Conservation (phyloP, 2,888 invertebrate species). For the Trachelus stipa region DNA sequence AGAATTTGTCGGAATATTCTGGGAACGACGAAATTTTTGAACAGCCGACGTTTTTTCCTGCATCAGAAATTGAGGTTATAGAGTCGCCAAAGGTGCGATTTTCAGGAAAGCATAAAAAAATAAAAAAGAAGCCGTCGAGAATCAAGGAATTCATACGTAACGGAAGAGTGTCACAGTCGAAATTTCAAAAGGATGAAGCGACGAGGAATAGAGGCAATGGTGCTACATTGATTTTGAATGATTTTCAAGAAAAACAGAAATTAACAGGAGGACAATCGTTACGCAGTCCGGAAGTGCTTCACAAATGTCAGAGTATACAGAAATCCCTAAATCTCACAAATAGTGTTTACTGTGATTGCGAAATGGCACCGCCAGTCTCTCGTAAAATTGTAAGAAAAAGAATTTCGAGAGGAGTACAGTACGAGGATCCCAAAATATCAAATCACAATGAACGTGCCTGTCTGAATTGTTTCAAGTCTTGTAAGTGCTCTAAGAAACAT, state of each 20-base stretch:
- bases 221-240: not conserved
- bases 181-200: not conserved
- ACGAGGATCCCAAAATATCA: constrained; percentile 6
- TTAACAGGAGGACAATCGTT: not conserved
- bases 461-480: not conserved
- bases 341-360: constrained; percentile 23
- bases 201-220: not conserved
- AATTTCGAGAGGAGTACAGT: constrained; percentile 45
- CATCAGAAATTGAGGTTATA: not conserved
- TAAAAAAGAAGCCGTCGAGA: not conserved
- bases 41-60: not conserved
- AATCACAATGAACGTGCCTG: not conserved
- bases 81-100: not conserved
- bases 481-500: not conserved
- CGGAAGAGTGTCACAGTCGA: not conserved
- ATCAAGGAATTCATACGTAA: not conserved
- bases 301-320: not conserved
- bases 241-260: not conserved
- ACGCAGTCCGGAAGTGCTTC: not conserved
- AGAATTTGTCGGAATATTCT: not conserved
- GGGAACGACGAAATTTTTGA: not conserved
- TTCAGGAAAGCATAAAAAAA: not conserved
- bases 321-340: not conserved
- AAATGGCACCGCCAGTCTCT: constrained; percentile 7
- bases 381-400: constrained; percentile 27